These are phyloP conservation scores for Charadrius vociferus DNA, from an alignment of 2,113 vertebrate species.

Conservation along the genomic window DNA sequence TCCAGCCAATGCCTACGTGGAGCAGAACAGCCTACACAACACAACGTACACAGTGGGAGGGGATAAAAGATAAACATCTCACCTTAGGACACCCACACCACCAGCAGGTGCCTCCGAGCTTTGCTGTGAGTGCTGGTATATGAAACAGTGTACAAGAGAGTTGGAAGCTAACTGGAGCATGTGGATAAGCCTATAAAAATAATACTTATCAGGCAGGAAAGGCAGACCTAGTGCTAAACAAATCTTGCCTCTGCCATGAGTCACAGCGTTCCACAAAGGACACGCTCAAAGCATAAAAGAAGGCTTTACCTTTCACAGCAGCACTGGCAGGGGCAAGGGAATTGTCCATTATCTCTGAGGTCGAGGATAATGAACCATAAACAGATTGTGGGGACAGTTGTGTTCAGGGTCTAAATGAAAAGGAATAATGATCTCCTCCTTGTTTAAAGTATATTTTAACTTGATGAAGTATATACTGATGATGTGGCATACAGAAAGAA, in stretches of 20 bases:
- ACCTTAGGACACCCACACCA: not conserved
- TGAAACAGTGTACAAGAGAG: accelerated
- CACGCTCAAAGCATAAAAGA: not conserved
- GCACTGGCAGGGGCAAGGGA: not conserved
- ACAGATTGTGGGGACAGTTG: not conserved
- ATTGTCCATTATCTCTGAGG: not conserved
- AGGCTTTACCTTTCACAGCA: not conserved
- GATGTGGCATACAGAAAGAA: not conserved
- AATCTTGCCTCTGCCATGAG: not conserved
- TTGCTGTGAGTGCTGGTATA: not conserved
- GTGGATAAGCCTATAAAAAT: not conserved
- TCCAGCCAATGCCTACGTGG: not conserved
- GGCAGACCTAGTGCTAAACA: not conserved
- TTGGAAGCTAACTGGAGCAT: not conserved
- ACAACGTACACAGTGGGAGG: not conserved
- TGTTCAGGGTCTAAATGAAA: not conserved
- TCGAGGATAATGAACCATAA: not conserved
- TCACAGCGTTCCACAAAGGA: not conserved
- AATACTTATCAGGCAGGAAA: not conserved
- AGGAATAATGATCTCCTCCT: not conserved
- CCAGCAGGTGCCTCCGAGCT: not conserved
- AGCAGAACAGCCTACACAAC: not conserved
- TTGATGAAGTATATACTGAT: not conserved
- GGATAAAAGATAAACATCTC: not conserved
- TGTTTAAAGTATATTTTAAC: not conserved